phyloP scores from a whole-genome alignment of 2,888 invertebrate genomes.

The Athalia rosae region DNA sequence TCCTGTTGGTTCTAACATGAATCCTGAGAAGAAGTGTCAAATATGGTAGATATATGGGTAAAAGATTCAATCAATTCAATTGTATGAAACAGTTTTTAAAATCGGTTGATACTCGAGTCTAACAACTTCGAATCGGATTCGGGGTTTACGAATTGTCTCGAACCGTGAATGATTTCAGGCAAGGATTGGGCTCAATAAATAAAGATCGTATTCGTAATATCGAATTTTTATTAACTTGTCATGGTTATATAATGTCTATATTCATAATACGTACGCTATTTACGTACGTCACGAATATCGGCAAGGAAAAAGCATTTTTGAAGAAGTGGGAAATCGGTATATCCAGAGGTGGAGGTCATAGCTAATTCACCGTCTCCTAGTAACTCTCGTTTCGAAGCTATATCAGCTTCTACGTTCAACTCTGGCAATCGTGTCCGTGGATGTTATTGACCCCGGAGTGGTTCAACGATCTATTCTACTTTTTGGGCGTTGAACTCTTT shows the following conservation, averaged over 20 bases:
- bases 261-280: background rate
- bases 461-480: too few species aligned
- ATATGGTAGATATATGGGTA: conserved; percentile 65
- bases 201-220: conserved; percentile 56
- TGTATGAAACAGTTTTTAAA: background rate
- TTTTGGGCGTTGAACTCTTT: too few species aligned
- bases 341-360: too few species aligned
- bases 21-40: conserved; percentile 75
- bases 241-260: conserved; percentile 57
- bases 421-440: too few species aligned
- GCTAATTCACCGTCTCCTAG: too few species aligned
- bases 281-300: background rate
- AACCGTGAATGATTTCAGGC: background rate
- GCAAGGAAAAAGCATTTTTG: background rate
- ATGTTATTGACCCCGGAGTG: too few species aligned
- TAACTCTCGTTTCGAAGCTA: too few species aligned
- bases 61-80: background rate
- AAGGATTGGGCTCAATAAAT: background rate
- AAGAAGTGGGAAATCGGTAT: too few species aligned
- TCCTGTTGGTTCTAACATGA: conserved; percentile 76
- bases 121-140: background rate
- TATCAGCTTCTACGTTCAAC: too few species aligned
- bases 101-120: background rate
- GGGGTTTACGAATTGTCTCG: too few species aligned
- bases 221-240: conserved; percentile 59